Evolutionary conservation across 2,888 invertebrate species (phyloP).

Genomic region (Drosophila borealis): DNA sequence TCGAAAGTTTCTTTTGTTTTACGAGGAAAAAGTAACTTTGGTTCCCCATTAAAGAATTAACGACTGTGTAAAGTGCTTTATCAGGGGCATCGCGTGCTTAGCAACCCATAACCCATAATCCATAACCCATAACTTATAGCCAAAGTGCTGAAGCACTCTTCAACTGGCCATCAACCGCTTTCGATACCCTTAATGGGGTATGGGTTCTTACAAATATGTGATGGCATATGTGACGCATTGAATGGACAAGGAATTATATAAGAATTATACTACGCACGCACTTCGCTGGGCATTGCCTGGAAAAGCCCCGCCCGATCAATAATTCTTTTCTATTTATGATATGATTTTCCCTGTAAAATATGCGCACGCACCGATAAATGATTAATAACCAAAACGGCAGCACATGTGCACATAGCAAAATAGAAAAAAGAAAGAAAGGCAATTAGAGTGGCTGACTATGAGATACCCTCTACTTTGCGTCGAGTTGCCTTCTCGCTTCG

Average conservation of each 20-base stretch:
- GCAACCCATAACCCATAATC: constrained; percentile 33
- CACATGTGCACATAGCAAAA: no score
- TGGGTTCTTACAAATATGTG: background rate
- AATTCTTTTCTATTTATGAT: no score
- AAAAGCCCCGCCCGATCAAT: no score
- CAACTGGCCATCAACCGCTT: constrained; percentile 15
- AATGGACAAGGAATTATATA: background rate
- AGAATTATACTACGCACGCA: background rate
- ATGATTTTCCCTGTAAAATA: no score
- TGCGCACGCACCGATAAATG: no score
- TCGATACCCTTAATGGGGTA: background rate
- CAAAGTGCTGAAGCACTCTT: constrained; percentile 32
- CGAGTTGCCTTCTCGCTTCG: no score
- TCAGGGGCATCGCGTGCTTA: constrained; percentile 37
- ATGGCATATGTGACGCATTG: background rate
- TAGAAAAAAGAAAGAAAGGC: no score
- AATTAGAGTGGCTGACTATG: no score
- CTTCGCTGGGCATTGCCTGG: background rate
- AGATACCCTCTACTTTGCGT: no score
- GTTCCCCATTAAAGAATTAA: constrained; percentile 23
- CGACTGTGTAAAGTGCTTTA: constrained; percentile 29
- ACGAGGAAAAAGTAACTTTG: constrained; percentile 1
- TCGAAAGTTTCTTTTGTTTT: constrained; percentile 1
- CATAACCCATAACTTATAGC: constrained; percentile 1
- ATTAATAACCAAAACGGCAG: no score